Evolutionary conservation across 64 coral and sea anemone species (phyloP).

Genomic region (Orbicella faveolata): DNA sequence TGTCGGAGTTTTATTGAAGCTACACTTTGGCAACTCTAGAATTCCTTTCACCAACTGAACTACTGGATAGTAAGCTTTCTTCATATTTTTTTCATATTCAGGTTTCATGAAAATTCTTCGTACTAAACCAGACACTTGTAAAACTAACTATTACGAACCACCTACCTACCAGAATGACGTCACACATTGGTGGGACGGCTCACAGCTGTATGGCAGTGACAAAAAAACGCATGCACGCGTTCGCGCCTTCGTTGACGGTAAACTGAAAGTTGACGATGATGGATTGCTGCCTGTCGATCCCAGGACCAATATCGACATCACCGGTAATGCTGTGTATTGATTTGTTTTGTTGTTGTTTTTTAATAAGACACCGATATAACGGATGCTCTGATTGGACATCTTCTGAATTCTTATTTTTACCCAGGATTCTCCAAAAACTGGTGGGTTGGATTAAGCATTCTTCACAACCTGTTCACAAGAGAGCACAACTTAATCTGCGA

Average conservation of each 20-base stretch:
- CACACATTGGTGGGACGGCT: conserved; percentile 92
- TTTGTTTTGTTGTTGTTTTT: too few species aligned
- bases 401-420: not conserved
- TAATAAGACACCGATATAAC: too few species aligned
- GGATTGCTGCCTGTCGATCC: conserved; percentile 65
- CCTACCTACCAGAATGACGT: conserved; percentile 67
- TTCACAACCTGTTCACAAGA: conserved; percentile 80
- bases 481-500: conserved; percentile 84
- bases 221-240: conserved; percentile 57
- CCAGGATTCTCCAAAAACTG: conserved; percentile 81
- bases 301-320: conserved; percentile 72
- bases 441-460: conserved; percentile 82
- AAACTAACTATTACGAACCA: conserved; percentile 23
- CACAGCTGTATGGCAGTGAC: conserved; percentile 82
- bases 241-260: conserved; percentile 43
- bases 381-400: too few species aligned
- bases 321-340: conserved; percentile 36
- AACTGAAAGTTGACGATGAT: conserved; percentile 60
- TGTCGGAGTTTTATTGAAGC: too few species aligned
- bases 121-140: conserved; percentile 59
- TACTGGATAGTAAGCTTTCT: too few species aligned
- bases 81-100: not conserved
- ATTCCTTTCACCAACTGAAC: too few species aligned
- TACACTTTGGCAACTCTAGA: too few species aligned
- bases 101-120: conserved; percentile 65